Conservation (phyloP, 1,140 invertebrate species). For the Scaptodrosophila lebanonensis region DNA sequence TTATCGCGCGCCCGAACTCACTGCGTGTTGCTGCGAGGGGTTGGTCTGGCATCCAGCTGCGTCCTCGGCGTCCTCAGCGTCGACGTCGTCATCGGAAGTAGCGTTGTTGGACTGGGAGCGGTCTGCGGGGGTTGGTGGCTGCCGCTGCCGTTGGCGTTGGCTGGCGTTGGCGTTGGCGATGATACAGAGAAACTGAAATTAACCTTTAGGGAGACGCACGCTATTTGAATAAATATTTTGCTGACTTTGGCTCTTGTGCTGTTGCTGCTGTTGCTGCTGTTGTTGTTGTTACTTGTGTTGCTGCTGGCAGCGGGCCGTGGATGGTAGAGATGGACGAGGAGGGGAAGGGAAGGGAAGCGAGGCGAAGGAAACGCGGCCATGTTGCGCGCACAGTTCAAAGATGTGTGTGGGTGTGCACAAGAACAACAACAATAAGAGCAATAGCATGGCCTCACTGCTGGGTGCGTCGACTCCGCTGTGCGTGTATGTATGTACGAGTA, state of each 20-base stretch:
- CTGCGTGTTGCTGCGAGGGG: constrained; percentile 47
- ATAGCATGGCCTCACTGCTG: too few relatives aligned
- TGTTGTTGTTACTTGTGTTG: constrained; percentile 22
- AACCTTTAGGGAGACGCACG: constrained; percentile 64
- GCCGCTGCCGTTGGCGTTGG: constrained; percentile 1
- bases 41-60: constrained; percentile 44
- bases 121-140: not conserved
- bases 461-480: too few relatives aligned
- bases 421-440: too few relatives aligned
- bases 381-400: too few relatives aligned
- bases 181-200: constrained; percentile 66
- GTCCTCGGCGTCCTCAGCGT: not conserved
- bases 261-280: constrained; percentile 16
- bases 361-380: too few relatives aligned
- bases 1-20: constrained; percentile 41
- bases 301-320: not conserved
- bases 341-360: too few relatives aligned
- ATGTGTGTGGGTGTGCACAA: constrained; percentile 6
- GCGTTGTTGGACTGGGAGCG: not conserved
- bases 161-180: constrained; percentile 22
- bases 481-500: constrained; percentile 1
- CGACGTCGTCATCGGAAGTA: constrained; percentile 37
- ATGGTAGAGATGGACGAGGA: too few relatives aligned
- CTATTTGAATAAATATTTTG: constrained; percentile 75
- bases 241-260: constrained; percentile 55